Conservation (phyloP, 2,113 vertebrate species). For the Puma concolor region DNA sequence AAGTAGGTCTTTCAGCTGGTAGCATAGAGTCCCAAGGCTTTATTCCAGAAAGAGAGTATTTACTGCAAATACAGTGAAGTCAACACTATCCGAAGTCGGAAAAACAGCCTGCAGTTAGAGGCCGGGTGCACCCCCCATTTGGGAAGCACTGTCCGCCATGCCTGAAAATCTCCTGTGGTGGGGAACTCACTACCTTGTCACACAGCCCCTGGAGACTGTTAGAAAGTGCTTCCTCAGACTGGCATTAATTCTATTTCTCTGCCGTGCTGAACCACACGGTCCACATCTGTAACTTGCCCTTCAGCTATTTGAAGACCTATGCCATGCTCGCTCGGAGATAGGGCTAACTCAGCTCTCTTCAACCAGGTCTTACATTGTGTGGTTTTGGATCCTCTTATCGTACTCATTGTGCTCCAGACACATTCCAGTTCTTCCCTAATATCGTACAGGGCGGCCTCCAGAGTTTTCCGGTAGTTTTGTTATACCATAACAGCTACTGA, state of each 20-base stretch:
- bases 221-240: not conserved
- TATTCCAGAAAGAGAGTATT: not conserved
- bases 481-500: not conserved
- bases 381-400: not conserved
- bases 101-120: not conserved
- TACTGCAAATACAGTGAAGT: not conserved
- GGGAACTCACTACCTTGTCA: not conserved
- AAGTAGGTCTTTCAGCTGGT: not conserved
- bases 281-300: rapidly evolving
- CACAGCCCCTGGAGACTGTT: not conserved
- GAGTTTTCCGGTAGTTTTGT: not conserved
- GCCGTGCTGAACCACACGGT: too few relatives aligned
- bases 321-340: rapidly evolving
- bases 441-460: too few relatives aligned
- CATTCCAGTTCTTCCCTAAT: not conserved
- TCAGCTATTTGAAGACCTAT: not conserved
- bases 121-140: not conserved
- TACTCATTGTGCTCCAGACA: not conserved
- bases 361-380: not conserved
- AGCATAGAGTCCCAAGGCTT: not conserved
- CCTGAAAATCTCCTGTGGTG: not conserved
- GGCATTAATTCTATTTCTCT: not conserved
- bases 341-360: not conserved
- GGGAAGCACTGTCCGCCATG: not conserved
- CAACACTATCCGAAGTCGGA: not conserved